These are phyloP conservation scores for Theocolax elegans DNA, from an alignment of 1,140 invertebrate species.

Conservation along the genomic window DNA sequence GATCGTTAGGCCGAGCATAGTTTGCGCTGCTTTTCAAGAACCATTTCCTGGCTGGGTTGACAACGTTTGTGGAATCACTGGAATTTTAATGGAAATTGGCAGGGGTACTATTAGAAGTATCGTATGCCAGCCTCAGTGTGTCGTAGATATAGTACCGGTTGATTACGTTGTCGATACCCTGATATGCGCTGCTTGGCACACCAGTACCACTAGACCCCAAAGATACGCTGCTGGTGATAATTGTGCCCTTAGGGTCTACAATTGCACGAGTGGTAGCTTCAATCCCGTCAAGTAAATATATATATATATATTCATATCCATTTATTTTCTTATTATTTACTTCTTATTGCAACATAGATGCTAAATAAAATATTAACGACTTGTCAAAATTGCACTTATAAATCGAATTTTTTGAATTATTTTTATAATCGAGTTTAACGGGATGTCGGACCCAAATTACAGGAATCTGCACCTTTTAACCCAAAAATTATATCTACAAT, in stretches of 20 bases:
- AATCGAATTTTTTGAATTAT: no score
- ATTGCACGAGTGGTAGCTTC: conserved; percentile 86
- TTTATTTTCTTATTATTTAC: neutral
- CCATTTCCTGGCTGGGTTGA: conserved; percentile 94
- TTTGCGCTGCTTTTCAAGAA: conserved; percentile 80
- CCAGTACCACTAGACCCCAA: conserved; percentile 70
- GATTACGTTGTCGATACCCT: conserved; percentile 91
- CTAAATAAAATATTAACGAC: no score
- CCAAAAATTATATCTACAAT: no score
- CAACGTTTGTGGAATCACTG: conserved; percentile 88
- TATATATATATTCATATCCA: neutral
- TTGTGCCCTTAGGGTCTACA: conserved; percentile 82
- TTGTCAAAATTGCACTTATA: no score
- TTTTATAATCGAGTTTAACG: no score
- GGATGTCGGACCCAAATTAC: no score
- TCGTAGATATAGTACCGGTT: conserved; percentile 90
- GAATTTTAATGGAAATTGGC: conserved; percentile 85
- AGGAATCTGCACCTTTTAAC: no score
- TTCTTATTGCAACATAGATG: neutral
- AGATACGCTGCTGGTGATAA: conserved; percentile 84
- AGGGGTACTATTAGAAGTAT: conserved; percentile 88
- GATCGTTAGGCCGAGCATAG: conserved; percentile 93
- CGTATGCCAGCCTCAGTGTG: conserved; percentile 76
- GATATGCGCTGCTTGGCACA: conserved; percentile 85
- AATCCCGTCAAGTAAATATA: conserved; percentile 76